A percentile compares a stretch with the other conserved stretches of the same genome.
Evolutionary conservation across 1,140 invertebrate species (phyloP).

Genomic region (Microvelia longipes): DNA sequence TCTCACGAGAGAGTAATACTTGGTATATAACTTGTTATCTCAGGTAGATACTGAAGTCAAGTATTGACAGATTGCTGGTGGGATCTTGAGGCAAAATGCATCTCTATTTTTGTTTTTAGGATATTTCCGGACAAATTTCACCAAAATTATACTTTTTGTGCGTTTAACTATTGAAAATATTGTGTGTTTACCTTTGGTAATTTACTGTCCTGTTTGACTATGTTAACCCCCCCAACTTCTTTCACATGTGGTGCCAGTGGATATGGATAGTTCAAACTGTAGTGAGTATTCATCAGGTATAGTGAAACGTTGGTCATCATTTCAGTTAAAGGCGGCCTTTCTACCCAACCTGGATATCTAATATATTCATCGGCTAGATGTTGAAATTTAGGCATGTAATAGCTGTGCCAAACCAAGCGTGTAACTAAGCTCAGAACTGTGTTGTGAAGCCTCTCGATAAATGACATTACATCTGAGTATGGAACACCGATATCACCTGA

Average conservation of each 20-base stretch:
- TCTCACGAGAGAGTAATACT: too few species aligned
- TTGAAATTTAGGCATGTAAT: constrained; percentile 1
- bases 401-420: not conserved
- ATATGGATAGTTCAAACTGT: constrained; percentile 22
- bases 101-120: too few species aligned
- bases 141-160: too few species aligned
- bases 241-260: constrained; percentile 27
- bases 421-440: not conserved
- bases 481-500: too few species aligned
- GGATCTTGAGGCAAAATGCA: too few species aligned
- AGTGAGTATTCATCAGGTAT: constrained; percentile 24
- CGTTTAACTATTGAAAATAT: too few species aligned
- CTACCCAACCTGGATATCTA: constrained; percentile 17
- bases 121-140: too few species aligned
- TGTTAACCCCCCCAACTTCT: constrained; percentile 26
- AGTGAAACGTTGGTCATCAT: constrained; percentile 17
- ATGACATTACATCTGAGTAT: not conserved
- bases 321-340: constrained; percentile 15
- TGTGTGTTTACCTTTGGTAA: constrained; percentile 24
- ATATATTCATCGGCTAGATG: constrained; percentile 12
- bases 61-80: too few species aligned
- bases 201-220: constrained; percentile 18
- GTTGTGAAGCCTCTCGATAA: not conserved
- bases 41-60: too few species aligned
- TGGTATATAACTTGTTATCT: too few species aligned